phyloP scores from a whole-genome alignment of 2,888 invertebrate genomes.

The Mythimna loreyi region DNA sequence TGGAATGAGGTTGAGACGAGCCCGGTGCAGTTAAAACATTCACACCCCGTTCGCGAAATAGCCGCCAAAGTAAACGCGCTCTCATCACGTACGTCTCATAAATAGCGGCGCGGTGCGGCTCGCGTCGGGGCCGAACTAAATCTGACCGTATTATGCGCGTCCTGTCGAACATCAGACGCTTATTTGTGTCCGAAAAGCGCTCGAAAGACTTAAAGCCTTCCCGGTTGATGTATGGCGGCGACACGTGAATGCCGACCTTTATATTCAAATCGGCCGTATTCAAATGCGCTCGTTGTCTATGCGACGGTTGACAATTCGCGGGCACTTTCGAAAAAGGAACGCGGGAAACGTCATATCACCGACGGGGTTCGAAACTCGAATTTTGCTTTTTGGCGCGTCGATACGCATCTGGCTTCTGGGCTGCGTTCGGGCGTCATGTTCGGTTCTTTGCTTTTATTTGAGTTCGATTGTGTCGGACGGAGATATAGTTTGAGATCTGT shows the following conservation, averaged over 20 bases:
- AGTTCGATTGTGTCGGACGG: conserved; percentile 84
- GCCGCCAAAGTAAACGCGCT: conserved; percentile 72
- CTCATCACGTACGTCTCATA: conserved; percentile 74
- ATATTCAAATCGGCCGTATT: conserved; percentile 89
- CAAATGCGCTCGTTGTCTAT: conserved; percentile 88
- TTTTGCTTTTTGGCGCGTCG: conserved; percentile 85
- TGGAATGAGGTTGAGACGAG: conserved; percentile 66
- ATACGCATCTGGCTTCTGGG: conserved; percentile 87
- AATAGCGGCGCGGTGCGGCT: conserved; percentile 70
- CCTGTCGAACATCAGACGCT: conserved; percentile 86
- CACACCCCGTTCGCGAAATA: conserved; percentile 75
- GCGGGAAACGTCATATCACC: conserved; percentile 87
- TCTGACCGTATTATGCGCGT: conserved; percentile 81
- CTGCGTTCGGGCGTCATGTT: conserved; percentile 79
- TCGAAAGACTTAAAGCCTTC: conserved; percentile 88
- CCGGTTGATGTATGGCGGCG: conserved; percentile 87
- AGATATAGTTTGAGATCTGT: conserved; percentile 86
- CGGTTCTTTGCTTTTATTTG: conserved; percentile 78
- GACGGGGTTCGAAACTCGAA: conserved; percentile 75
- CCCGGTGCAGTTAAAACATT: conserved; percentile 74
- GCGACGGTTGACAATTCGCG: conserved; percentile 88
- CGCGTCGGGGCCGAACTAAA: conserved; percentile 68
- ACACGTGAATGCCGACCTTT: conserved; percentile 88
- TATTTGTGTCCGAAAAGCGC: conserved; percentile 90
- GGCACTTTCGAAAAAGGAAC: conserved; percentile 87